A percentile compares a stretch with the other conserved stretches of the same genome.
These are phyloP conservation scores for Caenorhabditis angaria DNA, from an alignment of 2,888 invertebrate species.

Conservation along the genomic window DNA sequence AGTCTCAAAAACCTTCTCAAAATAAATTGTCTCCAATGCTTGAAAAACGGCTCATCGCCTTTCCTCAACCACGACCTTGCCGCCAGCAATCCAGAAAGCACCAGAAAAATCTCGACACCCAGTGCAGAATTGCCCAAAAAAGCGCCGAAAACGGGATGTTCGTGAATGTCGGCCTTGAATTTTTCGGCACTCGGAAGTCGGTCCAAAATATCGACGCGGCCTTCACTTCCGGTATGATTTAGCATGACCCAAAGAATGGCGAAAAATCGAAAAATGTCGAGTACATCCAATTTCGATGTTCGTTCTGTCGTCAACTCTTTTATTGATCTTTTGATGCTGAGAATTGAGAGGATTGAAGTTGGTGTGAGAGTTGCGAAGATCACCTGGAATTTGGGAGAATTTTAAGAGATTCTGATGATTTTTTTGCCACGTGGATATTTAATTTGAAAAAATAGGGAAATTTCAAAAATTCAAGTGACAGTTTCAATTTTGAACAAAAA, in stretches of 20 bases:
- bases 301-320: slow-evolving; percentile 52
- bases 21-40: slow-evolving; percentile 60
- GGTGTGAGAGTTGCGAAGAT: slow-evolving; percentile 36
- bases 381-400: slow-evolving; percentile 30
- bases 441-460: no score
- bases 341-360: slow-evolving; percentile 25
- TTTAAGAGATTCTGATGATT: neutral
- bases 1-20: slow-evolving; percentile 59
- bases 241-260: slow-evolving; percentile 70
- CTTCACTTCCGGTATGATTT: slow-evolving; percentile 69
- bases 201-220: slow-evolving; percentile 67
- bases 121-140: slow-evolving; percentile 70
- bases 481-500: neutral
- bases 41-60: slow-evolving; percentile 53
- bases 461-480: no score
- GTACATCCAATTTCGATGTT: slow-evolving; percentile 54
- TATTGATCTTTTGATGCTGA: slow-evolving; percentile 41
- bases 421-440: neutral
- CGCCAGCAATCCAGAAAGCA: slow-evolving; percentile 67
- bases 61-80: slow-evolving; percentile 66
- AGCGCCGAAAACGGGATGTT: slow-evolving; percentile 67
- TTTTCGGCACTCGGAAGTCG: slow-evolving; percentile 58
- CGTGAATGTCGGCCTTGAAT: slow-evolving; percentile 67
- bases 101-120: slow-evolving; percentile 69
- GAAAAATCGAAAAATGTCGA: slow-evolving; percentile 62